A percentile compares a stretch with the other conserved stretches of the same genome.
Conservation (phyloP, 2,888 invertebrate genomes). For the Helobdella robusta region DNA sequence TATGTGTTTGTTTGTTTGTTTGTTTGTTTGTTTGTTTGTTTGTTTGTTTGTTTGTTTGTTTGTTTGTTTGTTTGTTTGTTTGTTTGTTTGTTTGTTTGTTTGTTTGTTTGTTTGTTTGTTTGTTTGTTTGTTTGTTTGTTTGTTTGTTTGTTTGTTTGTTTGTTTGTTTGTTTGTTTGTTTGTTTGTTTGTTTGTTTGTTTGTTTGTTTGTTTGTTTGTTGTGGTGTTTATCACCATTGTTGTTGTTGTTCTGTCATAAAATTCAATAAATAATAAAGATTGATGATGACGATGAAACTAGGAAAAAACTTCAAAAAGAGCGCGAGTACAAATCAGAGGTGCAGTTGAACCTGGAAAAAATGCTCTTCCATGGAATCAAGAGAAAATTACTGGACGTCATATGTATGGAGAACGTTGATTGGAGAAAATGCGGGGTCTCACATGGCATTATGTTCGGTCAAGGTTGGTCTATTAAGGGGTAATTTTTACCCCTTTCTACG, state of each 20-base stretch:
- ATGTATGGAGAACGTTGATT: constrained; percentile 39
- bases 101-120: background rate
- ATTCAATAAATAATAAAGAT: background rate
- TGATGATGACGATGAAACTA: background rate
- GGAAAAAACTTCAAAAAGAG: background rate
- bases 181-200: too few species aligned
- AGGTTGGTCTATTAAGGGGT: constrained; percentile 27
- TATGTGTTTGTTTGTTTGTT: too few species aligned
- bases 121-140: too few species aligned
- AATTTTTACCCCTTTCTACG: background rate
- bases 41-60: background rate
- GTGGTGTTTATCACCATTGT: background rate
- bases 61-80: background rate
- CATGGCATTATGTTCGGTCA: constrained; percentile 39
- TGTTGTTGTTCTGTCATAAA: background rate
- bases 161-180: too few species aligned
- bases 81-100: background rate
- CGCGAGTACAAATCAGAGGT: background rate
- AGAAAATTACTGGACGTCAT: constrained; percentile 36
- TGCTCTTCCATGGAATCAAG: constrained; percentile 39
- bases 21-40: background rate
- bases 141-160: too few species aligned
- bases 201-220: too few species aligned
- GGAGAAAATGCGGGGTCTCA: constrained; percentile 36
- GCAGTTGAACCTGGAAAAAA: constrained; percentile 27